Conservation (phyloP, 2,113 vertebrate genomes). For the Phylloscopus whistleri region DNA sequence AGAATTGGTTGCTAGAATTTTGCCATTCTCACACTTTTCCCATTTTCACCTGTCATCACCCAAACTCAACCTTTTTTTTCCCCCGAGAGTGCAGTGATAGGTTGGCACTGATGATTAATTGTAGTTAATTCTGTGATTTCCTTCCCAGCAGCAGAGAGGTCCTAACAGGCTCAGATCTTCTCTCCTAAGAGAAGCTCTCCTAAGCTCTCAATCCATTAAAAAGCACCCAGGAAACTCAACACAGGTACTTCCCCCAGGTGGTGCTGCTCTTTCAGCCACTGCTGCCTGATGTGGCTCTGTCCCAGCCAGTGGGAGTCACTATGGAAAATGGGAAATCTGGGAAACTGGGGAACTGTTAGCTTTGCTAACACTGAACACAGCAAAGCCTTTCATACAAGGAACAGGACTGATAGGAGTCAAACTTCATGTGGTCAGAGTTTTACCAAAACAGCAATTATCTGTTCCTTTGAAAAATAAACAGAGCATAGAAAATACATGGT, state of each 20-base stretch:
- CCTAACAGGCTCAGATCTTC: neutral
- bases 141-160: neutral
- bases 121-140: neutral
- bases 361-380: neutral
- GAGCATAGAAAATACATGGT: conserved; percentile 54
- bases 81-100: accelerated
- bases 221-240: neutral
- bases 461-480: conserved; percentile 51
- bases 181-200: neutral
- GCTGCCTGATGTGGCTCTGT: neutral
- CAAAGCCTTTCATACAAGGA: neutral
- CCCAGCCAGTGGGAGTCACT: neutral
- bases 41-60: neutral
- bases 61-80: neutral
- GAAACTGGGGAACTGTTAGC: neutral
- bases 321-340: neutral
- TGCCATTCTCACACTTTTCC: neutral
- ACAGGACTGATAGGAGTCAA: conserved; percentile 17
- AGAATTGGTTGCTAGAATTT: neutral
- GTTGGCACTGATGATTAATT: neutral
- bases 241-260: neutral
- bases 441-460: conserved; percentile 56
- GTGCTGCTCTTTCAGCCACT: neutral
- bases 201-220: neutral
- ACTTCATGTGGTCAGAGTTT: conserved; percentile 48